Conservation (phyloP, 2,888 invertebrate genomes). For the Liopterus haemorrhoidalis region DNA sequence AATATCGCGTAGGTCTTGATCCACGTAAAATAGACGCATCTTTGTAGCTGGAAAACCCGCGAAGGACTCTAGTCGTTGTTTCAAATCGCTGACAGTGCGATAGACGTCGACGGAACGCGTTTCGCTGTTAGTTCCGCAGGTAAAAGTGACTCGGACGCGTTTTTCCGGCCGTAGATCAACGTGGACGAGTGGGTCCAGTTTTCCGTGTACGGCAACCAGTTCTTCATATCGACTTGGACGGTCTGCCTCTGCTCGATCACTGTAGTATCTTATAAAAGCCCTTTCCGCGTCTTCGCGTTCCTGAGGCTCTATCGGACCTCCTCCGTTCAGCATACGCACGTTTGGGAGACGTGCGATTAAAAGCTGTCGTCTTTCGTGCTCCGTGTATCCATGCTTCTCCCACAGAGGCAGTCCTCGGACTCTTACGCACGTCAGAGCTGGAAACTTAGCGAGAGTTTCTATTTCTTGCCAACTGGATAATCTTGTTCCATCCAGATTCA, state of each 20-base stretch:
- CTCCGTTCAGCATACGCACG: constrained; percentile 82
- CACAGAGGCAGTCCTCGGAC: constrained; percentile 73
- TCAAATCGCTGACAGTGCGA: constrained; percentile 75
- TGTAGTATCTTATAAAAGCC: constrained; percentile 86
- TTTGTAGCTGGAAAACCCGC: constrained; percentile 76
- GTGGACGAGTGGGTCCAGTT: constrained; percentile 82
- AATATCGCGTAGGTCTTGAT: constrained; percentile 66
- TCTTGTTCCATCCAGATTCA: constrained; percentile 80
- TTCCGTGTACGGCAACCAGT: constrained; percentile 77
- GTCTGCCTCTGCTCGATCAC: constrained; percentile 80
- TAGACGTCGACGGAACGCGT: constrained; percentile 71
- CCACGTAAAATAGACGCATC: constrained; percentile 85
- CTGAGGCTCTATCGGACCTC: constrained; percentile 72
- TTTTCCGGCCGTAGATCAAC: constrained; percentile 83
- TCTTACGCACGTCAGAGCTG: constrained; percentile 73
- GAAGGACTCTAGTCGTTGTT: constrained; percentile 70
- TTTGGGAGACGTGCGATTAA: constrained; percentile 83
- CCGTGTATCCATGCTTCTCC: constrained; percentile 75
- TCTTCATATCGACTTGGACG: constrained; percentile 80
- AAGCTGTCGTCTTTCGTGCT: constrained; percentile 81
- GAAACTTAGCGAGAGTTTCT: constrained; percentile 78
- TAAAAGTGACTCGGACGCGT: constrained; percentile 77
- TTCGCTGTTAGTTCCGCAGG: constrained; percentile 70
- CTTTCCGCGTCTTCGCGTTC: constrained; percentile 90
- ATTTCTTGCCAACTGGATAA: constrained; percentile 85